Percentiles rank a stretch among this genome's conserved stretches.
Evolutionary conservation across 2,888 invertebrate species (phyloP).

Genomic region (Netelia inedita): DNA sequence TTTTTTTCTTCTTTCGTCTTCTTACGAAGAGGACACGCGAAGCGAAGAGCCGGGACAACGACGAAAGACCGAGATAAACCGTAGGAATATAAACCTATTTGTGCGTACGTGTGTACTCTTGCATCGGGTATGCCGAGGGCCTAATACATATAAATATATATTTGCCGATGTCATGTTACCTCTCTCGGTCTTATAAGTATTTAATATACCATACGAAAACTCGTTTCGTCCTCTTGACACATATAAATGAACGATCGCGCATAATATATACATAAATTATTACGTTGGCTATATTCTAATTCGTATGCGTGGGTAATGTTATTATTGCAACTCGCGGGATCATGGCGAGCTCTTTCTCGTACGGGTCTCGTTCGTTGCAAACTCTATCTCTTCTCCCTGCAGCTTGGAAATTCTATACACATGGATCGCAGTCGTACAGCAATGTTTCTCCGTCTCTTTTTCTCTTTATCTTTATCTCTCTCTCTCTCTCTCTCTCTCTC

Average conservation of each 20-base stretch:
- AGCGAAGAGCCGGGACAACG: conserved; percentile 4
- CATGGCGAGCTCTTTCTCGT: conserved; percentile 15
- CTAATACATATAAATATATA: conserved; percentile 1
- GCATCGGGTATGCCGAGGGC: neutral
- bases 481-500: conserved; percentile 13
- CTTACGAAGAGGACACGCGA: conserved; percentile 13
- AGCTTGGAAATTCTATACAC: conserved; percentile 26
- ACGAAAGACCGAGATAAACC: conserved; percentile 33
- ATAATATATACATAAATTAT: conserved; percentile 80
- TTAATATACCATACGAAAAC: conserved; percentile 59
- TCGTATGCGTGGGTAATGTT: conserved; percentile 78
- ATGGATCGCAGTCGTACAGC: conserved; percentile 12
- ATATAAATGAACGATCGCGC: conserved; percentile 75
- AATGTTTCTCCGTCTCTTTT: conserved; percentile 24
- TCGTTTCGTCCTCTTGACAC: conserved; percentile 75
- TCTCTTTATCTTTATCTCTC: conserved; percentile 18
- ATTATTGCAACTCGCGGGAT: conserved; percentile 73
- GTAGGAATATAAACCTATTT: conserved; percentile 14
- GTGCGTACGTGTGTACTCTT: neutral
- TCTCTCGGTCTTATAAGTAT: conserved; percentile 34
- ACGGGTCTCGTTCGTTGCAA: conserved; percentile 9
- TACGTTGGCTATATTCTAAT: conserved; percentile 78
- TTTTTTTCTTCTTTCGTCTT: conserved; percentile 1
- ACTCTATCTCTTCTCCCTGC: conserved; percentile 18
- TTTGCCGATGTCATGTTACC: conserved; percentile 26